Conservation (phyloP, 2,797 vertebrate species). For the Hipposideros larvatus region DNA sequence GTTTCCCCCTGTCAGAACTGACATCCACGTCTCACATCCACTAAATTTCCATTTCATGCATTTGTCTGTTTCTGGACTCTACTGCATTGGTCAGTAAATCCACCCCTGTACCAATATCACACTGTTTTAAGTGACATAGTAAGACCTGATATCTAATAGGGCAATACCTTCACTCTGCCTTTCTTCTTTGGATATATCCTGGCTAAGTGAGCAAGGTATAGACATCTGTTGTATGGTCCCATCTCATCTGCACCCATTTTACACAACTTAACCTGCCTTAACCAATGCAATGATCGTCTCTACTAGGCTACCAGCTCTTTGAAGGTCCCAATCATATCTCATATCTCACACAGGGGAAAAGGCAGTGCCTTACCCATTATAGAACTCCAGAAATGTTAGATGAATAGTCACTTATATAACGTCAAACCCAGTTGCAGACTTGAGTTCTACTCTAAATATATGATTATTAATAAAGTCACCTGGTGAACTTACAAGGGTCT, state of each 20-base stretch:
- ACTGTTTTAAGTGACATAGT: not conserved
- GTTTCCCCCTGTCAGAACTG: not conserved
- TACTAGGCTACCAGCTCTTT: not conserved
- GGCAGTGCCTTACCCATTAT: not conserved
- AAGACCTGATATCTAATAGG: not conserved
- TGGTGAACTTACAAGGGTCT: not conserved
- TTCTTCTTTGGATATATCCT: not conserved
- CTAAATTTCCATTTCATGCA: not conserved
- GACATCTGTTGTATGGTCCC: not conserved
- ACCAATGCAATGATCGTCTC: not conserved
- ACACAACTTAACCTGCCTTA: not conserved
- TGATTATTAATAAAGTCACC: not conserved
- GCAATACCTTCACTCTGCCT: not conserved
- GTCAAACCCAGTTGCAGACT: not conserved
- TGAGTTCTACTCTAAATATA: not conserved
- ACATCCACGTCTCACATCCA: not conserved
- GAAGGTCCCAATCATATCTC: not conserved
- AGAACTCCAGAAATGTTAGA: not conserved
- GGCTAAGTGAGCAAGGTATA: not conserved
- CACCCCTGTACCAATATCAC: not conserved
- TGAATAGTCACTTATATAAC: not conserved
- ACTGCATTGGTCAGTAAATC: not conserved
- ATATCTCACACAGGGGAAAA: not conserved
- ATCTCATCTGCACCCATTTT: not conserved
- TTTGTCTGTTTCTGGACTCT: not conserved